Conservation (phyloP, 2,888 invertebrate genomes). For the Lordiphosa fenestrarum region DNA sequence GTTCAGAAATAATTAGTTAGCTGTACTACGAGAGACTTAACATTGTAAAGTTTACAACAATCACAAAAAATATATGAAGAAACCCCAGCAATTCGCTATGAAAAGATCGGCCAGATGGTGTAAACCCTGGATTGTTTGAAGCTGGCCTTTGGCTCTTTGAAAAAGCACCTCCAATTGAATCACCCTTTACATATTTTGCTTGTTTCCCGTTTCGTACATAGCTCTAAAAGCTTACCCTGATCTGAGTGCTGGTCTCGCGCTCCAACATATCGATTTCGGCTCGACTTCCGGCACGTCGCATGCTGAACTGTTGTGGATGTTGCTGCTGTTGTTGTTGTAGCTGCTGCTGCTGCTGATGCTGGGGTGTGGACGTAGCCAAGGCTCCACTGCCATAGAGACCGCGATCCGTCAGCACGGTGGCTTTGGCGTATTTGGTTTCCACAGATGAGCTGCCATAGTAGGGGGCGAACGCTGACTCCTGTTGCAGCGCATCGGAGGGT, state of each 20-base stretch:
- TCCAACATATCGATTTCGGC: conserved; percentile 80
- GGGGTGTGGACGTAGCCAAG: conserved; percentile 66
- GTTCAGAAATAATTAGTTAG: no score
- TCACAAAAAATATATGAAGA: no score
- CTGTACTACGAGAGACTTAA: no score
- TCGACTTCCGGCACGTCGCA: conserved; percentile 78
- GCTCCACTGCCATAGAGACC: conserved; percentile 42
- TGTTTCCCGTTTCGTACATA: no score
- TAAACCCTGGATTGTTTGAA: no score
- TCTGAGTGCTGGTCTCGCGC: conserved; percentile 79
- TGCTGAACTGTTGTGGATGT: conserved; percentile 60
- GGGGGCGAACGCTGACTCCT: conserved; percentile 68
- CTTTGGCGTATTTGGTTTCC: conserved; percentile 79
- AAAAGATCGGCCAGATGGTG: no score
- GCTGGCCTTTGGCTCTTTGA: no score
- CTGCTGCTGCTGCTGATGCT: conserved; percentile 51
- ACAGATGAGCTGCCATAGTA: conserved; percentile 69
- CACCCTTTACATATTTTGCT: no score
- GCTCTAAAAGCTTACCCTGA: conserved; percentile 71
- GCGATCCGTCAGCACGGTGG: conserved; percentile 74
- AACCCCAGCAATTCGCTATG: no score
- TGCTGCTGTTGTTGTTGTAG: conserved; percentile 41
- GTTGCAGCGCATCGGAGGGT: conserved; percentile 70
- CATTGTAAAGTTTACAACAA: no score
- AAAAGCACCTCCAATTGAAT: no score